These are phyloP conservation scores for Dicaeum eximium DNA, from an alignment of 2,113 vertebrate genomes.

Conservation along the genomic window DNA sequence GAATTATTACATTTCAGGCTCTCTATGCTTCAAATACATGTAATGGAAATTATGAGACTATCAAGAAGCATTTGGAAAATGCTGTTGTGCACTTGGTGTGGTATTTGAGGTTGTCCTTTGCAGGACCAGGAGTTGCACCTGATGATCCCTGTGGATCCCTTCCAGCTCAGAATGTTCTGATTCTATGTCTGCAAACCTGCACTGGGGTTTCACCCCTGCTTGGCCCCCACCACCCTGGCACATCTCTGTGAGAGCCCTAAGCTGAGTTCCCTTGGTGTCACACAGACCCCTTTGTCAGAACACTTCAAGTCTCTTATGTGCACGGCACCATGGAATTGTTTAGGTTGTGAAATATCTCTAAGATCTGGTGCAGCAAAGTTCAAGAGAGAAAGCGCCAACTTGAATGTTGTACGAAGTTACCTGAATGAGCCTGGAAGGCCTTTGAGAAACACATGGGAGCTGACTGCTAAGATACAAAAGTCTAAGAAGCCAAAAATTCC, in stretches of 20 bases:
- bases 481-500: background rate
- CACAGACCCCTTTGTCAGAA: background rate
- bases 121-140: background rate
- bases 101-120: background rate
- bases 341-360: background rate
- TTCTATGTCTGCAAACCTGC: background rate
- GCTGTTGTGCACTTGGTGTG: background rate
- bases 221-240: background rate
- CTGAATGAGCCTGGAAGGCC: background rate
- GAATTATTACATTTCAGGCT: background rate
- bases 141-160: background rate
- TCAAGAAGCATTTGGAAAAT: background rate
- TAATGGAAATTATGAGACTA: background rate
- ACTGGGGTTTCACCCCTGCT: rapidly evolving
- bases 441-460: background rate
- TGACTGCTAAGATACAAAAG: background rate
- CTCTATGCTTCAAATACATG: background rate
- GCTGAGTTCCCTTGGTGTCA: background rate
- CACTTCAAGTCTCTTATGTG: background rate
- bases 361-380: background rate
- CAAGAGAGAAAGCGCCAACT: background rate
- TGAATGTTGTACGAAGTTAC: rapidly evolving
- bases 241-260: background rate
- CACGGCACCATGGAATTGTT: background rate
- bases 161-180: background rate